Percentiles rank a stretch among this genome's conserved stretches.
Conservation (phyloP, 1,140 invertebrate genomes). For the Hetaerina americana region DNA sequence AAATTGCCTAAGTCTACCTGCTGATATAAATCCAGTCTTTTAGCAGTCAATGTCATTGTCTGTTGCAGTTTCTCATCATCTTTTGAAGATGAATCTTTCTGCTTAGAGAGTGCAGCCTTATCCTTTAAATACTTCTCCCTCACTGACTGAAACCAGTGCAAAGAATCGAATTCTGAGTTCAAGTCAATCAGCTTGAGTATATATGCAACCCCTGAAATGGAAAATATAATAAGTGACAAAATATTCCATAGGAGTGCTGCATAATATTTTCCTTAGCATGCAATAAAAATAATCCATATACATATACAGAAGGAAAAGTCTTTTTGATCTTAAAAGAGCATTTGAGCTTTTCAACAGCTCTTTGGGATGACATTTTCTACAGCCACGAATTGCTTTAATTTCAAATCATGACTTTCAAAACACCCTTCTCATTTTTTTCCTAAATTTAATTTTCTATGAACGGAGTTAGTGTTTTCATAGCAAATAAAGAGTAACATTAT, state of each 20-base stretch:
- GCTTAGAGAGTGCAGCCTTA: constrained; percentile 39
- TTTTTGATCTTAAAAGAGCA: not conserved
- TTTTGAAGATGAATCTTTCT: constrained; percentile 33
- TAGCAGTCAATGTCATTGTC: constrained; percentile 81
- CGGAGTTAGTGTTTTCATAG: too few relatives aligned
- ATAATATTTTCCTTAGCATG: not conserved
- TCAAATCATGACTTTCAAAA: too few relatives aligned
- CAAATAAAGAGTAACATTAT: too few relatives aligned
- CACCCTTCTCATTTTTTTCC: too few relatives aligned
- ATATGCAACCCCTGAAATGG: constrained; percentile 48
- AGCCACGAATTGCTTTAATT: too few relatives aligned
- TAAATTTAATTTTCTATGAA: too few relatives aligned
- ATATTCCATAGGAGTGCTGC: not conserved
- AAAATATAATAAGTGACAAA: not conserved
- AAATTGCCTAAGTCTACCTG: constrained; percentile 31
- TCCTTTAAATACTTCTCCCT: constrained; percentile 54
- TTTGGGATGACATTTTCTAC: too few relatives aligned
- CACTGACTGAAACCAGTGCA: constrained; percentile 94
- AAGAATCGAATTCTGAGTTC: constrained; percentile 70
- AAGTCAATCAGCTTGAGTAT: constrained; percentile 49
- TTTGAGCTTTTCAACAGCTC: too few relatives aligned
- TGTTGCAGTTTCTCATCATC: constrained; percentile 81
- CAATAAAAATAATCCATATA: constrained; percentile 9
- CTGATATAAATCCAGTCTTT: constrained; percentile 66
- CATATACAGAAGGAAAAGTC: not conserved